These are phyloP conservation scores for Prosapia bicincta DNA, from an alignment of 2,888 invertebrate species.

Conservation along the genomic window DNA sequence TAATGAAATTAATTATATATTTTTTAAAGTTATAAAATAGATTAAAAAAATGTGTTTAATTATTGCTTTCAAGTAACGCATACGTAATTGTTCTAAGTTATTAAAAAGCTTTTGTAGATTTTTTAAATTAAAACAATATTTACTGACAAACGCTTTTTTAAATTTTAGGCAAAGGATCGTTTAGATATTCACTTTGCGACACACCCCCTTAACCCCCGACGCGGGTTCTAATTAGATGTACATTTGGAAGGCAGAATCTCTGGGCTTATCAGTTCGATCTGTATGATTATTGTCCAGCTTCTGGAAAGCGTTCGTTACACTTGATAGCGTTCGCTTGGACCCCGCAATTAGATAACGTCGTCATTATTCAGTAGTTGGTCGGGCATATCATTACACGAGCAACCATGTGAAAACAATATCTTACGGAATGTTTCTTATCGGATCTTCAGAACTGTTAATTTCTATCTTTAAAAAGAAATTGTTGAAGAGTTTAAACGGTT, in stretches of 20 bases:
- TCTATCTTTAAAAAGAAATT: conserved; percentile 26
- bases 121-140: too few relatives aligned
- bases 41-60: too few relatives aligned
- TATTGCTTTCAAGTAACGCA: too few relatives aligned
- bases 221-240: neutral
- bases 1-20: too few relatives aligned
- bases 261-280: neutral
- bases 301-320: neutral
- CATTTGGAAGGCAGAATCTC: neutral
- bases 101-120: too few relatives aligned
- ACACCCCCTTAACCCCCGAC: neutral
- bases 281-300: conserved; percentile 7
- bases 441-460: conserved; percentile 24
- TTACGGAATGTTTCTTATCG: conserved; percentile 8
- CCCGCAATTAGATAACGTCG: neutral
- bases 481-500: conserved; percentile 9
- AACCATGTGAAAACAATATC: conserved; percentile 16
- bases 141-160: too few relatives aligned
- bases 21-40: too few relatives aligned
- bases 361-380: conserved; percentile 13
- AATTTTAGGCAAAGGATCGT: neutral
- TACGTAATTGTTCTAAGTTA: too few relatives aligned
- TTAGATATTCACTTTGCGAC: neutral
- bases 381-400: neutral
- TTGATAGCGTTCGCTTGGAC: neutral